Conservation (phyloP, 2,113 vertebrate genomes). For the Sylvia atricapilla region DNA sequence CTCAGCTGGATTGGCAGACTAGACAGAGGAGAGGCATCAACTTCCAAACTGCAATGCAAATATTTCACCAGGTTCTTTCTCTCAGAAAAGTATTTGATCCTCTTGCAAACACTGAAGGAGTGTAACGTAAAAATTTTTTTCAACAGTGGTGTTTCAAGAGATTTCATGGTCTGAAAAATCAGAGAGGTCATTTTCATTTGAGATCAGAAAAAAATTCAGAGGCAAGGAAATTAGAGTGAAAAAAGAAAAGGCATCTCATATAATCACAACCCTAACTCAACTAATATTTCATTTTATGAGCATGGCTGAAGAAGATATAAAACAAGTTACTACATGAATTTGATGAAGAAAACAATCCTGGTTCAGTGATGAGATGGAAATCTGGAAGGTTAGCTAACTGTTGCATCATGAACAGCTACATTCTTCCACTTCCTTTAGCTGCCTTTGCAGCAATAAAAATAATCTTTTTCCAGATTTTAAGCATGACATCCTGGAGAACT, state of each 20-base stretch:
- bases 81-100: not conserved
- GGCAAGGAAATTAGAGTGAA: not conserved
- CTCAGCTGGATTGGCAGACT: not conserved
- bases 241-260: not conserved
- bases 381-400: not conserved
- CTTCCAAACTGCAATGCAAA: not conserved
- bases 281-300: not conserved
- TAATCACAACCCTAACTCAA: not conserved
- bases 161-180: not conserved
- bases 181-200: not conserved
- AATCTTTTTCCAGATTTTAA: constrained; percentile 62
- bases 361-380: constrained; percentile 28
- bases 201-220: not conserved
- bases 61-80: constrained; percentile 10
- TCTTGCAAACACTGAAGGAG: not conserved
- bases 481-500: not conserved
- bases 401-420: constrained; percentile 23
- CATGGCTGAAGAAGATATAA: not conserved
- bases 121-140: too few species aligned
- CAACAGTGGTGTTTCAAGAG: not conserved
- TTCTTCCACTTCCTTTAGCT: constrained; percentile 22
- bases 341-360: not conserved
- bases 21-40: not conserved
- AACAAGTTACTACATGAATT: not conserved
- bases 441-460: constrained; percentile 61